These are phyloP conservation scores for Lophotriccus pileatus DNA, from an alignment of 2,797 vertebrate genomes.

Conservation along the genomic window DNA sequence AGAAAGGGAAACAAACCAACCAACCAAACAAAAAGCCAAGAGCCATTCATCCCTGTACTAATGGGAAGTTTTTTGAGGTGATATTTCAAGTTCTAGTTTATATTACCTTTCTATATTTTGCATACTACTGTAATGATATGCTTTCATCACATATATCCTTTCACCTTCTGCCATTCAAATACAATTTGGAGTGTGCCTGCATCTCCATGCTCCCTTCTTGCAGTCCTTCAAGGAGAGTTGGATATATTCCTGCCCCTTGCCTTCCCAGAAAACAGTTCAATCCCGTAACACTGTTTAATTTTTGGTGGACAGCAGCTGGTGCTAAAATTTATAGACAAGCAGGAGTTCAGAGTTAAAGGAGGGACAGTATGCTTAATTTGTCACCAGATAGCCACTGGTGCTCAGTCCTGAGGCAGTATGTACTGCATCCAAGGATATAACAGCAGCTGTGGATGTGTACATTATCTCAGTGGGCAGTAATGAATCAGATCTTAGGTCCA, in stretches of 20 bases:
- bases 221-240: background rate
- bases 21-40: too few relatives aligned
- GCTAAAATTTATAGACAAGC: background rate
- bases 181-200: background rate
- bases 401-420: background rate
- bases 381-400: accelerated
- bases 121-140: background rate
- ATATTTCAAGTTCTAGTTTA: background rate
- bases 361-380: accelerated
- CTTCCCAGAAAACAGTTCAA: background rate
- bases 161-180: background rate
- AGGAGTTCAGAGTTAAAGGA: background rate
- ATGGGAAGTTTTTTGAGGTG: background rate
- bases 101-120: background rate
- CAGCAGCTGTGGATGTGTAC: background rate
- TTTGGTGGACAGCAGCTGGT: background rate
- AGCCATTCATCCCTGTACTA: background rate
- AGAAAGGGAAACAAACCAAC: too few relatives aligned
- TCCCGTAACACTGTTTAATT: background rate
- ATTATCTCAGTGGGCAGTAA: background rate
- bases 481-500: background rate
- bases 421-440: background rate
- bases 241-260: background rate
- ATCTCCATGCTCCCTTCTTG: background rate
- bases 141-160: background rate